phyloP scores from a whole-genome alignment of 2,113 vertebrate species.

The Isichthys henryi region DNA sequence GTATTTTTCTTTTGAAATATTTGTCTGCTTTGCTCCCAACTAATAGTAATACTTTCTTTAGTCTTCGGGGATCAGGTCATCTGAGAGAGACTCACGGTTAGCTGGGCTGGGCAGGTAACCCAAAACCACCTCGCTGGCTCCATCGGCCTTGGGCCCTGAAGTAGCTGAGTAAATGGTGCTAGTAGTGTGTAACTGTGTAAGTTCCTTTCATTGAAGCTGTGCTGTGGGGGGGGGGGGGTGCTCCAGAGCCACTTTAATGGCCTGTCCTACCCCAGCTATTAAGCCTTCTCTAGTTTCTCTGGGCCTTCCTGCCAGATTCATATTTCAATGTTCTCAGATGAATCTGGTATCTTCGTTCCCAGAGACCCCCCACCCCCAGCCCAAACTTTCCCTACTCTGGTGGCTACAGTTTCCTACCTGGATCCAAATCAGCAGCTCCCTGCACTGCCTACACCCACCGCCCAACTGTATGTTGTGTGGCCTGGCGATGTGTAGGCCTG shows the following conservation, averaged over 20 bases:
- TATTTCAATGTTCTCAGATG: constrained; percentile 60
- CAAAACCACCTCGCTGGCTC: constrained; percentile 54
- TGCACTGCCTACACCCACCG: not conserved
- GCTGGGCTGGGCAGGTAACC: constrained; percentile 51
- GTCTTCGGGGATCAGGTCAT: constrained; percentile 40
- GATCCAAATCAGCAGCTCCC: not conserved
- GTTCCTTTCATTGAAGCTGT: constrained; percentile 47
- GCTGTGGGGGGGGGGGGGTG: constrained; percentile 19
- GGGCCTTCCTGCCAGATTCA: constrained; percentile 52
- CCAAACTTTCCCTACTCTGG: constrained; percentile 5
- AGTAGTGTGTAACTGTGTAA: constrained; percentile 40
- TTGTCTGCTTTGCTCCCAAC: not conserved
- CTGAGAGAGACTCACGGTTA: constrained; percentile 35
- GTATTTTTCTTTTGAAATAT: not conserved
- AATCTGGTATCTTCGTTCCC: constrained; percentile 37
- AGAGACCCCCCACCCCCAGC: constrained; percentile 15
- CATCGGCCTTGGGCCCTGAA: constrained; percentile 38
- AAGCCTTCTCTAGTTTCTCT: constrained; percentile 65
- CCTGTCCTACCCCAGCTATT: constrained; percentile 55
- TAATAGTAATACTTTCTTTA: not conserved
- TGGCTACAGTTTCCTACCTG: constrained; percentile 1
- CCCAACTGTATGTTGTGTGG: not conserved
- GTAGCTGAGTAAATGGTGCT: constrained; percentile 45
- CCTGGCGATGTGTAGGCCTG: not conserved
- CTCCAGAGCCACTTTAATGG: constrained; percentile 48